These are phyloP conservation scores for Lasioglossum oenotherae DNA, from an alignment of 2,888 invertebrate species.

Conservation along the genomic window DNA sequence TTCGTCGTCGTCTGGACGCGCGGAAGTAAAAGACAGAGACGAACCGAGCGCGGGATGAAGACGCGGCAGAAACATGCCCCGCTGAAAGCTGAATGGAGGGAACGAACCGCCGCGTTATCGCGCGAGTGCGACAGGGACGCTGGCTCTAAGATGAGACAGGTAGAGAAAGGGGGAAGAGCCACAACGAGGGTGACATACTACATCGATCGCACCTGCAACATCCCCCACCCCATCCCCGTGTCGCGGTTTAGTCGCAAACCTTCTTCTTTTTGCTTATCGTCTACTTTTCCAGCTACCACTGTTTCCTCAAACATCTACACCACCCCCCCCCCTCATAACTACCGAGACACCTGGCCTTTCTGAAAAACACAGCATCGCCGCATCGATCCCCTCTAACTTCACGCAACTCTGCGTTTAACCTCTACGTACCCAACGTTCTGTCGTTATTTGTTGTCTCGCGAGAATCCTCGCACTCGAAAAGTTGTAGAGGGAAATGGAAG, in stretches of 20 bases:
- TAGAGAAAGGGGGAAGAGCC: conserved; percentile 55
- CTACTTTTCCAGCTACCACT: conserved; percentile 36
- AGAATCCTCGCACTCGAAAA: no score
- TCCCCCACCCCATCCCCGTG: conserved; percentile 63
- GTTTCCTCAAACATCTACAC: conserved; percentile 14
- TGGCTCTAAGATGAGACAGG: conserved; percentile 8
- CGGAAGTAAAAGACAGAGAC: conserved; percentile 1
- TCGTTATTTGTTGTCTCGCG: background rate
- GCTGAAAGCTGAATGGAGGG: conserved; percentile 25
- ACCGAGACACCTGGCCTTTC: background rate
- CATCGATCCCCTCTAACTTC: background rate
- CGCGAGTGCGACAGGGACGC: conserved; percentile 13
- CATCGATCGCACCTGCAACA: conserved; percentile 77
- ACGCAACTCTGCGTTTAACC: background rate
- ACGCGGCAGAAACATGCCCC: background rate
- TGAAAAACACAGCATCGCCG: background rate
- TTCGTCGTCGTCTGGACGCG: conserved; percentile 49
- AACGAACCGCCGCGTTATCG: conserved; percentile 42
- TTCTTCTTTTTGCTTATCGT: conserved; percentile 50
- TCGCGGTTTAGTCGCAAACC: conserved; percentile 58
- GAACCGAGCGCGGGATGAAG: background rate
- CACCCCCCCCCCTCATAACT: background rate
- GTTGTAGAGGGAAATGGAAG: no score
- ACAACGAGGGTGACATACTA: conserved; percentile 67
- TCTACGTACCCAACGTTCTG: background rate